Percentiles rank a stretch among this genome's conserved stretches.
Conservation (phyloP, 2,888 invertebrate genomes). For the Clostera curtula region DNA sequence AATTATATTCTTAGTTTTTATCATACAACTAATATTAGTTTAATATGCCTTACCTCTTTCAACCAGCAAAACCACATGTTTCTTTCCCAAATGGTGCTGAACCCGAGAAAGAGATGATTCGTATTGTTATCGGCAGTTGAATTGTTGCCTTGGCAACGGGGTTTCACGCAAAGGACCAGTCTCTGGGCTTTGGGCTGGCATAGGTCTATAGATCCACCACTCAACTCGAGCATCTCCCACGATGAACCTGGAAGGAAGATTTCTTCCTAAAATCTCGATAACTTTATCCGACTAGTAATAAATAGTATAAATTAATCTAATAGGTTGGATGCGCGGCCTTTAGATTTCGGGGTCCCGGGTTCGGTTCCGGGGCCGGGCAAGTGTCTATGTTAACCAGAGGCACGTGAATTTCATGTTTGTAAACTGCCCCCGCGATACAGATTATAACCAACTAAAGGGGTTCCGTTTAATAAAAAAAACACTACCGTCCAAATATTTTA, state of each 20-base stretch:
- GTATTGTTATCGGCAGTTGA: conserved; percentile 38
- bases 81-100: conserved; percentile 78
- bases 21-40: too few relatives aligned
- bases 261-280: neutral
- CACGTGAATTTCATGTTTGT: too few relatives aligned
- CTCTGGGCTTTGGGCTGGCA: conserved; percentile 62
- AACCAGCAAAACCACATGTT: conserved; percentile 80
- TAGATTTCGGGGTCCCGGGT: too few relatives aligned
- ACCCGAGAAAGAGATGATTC: conserved; percentile 78
- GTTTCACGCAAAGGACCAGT: conserved; percentile 60
- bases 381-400: too few relatives aligned
- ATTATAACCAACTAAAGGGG: too few relatives aligned
- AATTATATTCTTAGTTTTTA: too few relatives aligned
- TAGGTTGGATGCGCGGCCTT: too few relatives aligned
- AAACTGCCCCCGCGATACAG: too few relatives aligned
- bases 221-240: conserved; percentile 62
- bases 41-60: conserved; percentile 76
- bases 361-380: too few relatives aligned
- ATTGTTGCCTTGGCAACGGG: conserved; percentile 51
- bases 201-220: conserved; percentile 58
- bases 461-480: too few relatives aligned
- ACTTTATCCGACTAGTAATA: neutral
- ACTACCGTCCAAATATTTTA: too few relatives aligned
- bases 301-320: too few relatives aligned
- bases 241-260: conserved; percentile 37